Evolutionary conservation across 2,888 invertebrate species (phyloP), one percentile per base, ranked within the genome.

Genomic region (Odontocerum albicorne): DNA sequence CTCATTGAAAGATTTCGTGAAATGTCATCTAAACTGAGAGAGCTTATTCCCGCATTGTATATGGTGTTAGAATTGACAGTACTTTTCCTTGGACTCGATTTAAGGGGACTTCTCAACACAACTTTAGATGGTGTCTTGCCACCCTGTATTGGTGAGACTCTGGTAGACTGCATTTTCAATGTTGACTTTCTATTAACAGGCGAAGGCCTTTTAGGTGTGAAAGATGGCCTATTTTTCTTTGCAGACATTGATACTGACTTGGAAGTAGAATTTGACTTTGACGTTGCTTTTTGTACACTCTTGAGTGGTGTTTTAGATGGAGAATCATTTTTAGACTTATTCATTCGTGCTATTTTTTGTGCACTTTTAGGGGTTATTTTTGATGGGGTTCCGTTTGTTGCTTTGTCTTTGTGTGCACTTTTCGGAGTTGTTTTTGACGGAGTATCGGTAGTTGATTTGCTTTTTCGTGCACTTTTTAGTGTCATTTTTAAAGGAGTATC

Each of bases 191-290:
- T 19, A 15, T 19, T 47, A 2, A 42, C 49, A n/a, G 49, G 49
- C 3, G 49, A 50, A 3, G 49, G 40, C 13, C 49, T 40, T 31
- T 50, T 40, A 4, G 49, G 49, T 32, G 49, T 50, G 20, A 49
- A 49, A 2, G 49, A n/a, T 10, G 40, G 47, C 10, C 47, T 27
- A 27, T 27, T 27, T 27, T 27, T 27, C 10, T 10, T 27, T 7
- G 4, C 10, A 7, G 27, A 27, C 4, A 10, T 27, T 27, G 6
- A 7, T 27, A 10, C 10, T 7, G 6, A 7, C 10, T 7, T 27
- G 6, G 10, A 27, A 27, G 10, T 4, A 27, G 4, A 27, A 27
- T 27, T 27, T 7, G 6, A 7, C 10, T 7, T 27, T 10, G 10
- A 27, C 4, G 10, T 4, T 7, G 4, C 4, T 7, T 27, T 27